Evolutionary conservation across 2,113 vertebrate genomes (phyloP), one percentile per base, ranked within the genome.

Genomic region (Empidonax alnorum): DNA sequence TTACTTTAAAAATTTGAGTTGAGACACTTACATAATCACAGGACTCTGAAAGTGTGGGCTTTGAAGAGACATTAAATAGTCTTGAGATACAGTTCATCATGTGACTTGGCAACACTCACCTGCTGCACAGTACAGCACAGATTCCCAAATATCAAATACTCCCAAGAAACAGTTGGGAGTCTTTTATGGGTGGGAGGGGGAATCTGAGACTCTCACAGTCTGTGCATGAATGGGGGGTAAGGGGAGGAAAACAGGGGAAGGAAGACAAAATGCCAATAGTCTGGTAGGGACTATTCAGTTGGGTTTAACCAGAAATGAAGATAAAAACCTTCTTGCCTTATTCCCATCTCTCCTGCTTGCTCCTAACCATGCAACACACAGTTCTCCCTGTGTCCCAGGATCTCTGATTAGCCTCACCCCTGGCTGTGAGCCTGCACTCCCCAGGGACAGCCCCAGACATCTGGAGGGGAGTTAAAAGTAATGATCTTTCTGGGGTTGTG

Each of bases 1-100:
- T 95, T 86, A 89, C 93, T 96, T 95, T 74, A 84, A 92, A 90
- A 97, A 90, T 52, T 72, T 72, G 74, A 93, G 77, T 86, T 92
- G 90, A 93, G 96, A 78, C 90, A 95, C 89, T 97, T 96, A 89
- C 92, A 93, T 90, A 96, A 96, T 95, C 93, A 96, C 52, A 94
- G 90, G 86, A 87, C 73, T 94, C 86, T 78, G 4, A 52, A 93
- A 94, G 93, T 90, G 96, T 95, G 93, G 90, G 96, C 88, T 96
- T 97, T 90, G 94, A 94, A 93, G 80, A 96, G 83, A 87, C 65
- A 23, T 72, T 71, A 94, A 92, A 90, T 53, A 96, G 83, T 93
- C 80, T 94, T 84, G 89, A 95, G 95, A 89, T 90, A 56, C 21
- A 39, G 72, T 59, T 89, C 56, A 35, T 66, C 86, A 79, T 44